Conservation (phyloP, 2,888 invertebrate species). For the Cylindroiulus punctatus region DNA sequence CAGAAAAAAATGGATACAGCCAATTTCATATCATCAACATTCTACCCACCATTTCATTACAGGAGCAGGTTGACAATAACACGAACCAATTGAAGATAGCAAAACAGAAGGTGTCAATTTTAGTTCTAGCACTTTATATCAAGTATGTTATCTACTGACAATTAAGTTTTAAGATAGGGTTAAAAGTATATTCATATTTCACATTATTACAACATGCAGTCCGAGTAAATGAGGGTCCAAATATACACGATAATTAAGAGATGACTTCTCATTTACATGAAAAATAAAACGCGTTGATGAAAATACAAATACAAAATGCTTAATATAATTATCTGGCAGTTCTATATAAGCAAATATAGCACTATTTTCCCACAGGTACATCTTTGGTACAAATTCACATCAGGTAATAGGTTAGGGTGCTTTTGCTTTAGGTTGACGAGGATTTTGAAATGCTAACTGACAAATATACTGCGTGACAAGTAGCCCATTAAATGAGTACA, state of each 20-base stretch:
- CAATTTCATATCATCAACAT: neutral
- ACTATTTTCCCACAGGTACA: conserved; percentile 36
- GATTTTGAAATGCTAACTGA: neutral
- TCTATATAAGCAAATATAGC: conserved; percentile 35
- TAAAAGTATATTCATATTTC: conserved; percentile 40
- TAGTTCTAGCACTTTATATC: neutral
- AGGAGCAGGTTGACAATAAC: neutral
- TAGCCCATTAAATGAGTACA: neutral
- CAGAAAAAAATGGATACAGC: neutral
- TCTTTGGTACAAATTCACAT: conserved; percentile 47
- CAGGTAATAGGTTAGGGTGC: neutral
- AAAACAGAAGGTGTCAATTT: neutral
- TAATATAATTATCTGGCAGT: conserved; percentile 27
- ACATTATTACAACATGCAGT: conserved; percentile 33
- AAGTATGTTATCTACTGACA: conserved; percentile 16
- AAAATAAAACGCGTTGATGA: conserved; percentile 23
- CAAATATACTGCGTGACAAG: neutral
- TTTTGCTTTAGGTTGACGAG: neutral
- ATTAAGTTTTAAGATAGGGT: neutral
- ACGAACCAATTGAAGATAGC: neutral
- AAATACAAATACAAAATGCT: conserved; percentile 36
- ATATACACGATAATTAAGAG: neutral
- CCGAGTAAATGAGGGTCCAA: neutral
- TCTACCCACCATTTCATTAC: neutral
- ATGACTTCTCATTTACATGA: neutral